A percentile compares a stretch with the other conserved stretches of the same genome.
phyloP scores from a whole-genome alignment of 2,888 invertebrate genomes.

The Caradrina kadenii region DNA sequence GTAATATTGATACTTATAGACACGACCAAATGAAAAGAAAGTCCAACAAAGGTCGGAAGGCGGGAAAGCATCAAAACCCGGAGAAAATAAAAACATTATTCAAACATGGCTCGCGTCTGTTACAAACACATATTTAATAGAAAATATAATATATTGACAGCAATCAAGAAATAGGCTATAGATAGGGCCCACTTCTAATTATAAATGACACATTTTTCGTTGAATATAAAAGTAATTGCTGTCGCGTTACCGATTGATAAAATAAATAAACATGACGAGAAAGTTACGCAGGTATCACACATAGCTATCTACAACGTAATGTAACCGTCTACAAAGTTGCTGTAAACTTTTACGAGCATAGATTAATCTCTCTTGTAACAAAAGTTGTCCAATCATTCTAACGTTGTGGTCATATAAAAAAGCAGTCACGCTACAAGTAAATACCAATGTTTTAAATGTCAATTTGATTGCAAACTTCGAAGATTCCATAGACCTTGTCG shows the following conservation, averaged over 20 bases:
- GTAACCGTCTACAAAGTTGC: conserved; percentile 14
- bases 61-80: not conserved
- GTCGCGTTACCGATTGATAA: not conserved
- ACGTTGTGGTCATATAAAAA: not conserved
- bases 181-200: not conserved
- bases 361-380: conserved; percentile 19
- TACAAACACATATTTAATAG: not conserved
- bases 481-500: conserved; percentile 54
- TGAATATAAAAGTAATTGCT: not conserved
- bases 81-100: not conserved
- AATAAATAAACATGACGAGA: conserved; percentile 23
- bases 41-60: too few species aligned
- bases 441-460: conserved; percentile 60
- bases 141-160: not conserved
- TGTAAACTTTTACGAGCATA: conserved; percentile 18
- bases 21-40: not conserved
- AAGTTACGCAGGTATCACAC: conserved; percentile 23
- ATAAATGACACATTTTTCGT: not conserved
- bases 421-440: conserved; percentile 30
- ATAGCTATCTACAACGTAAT: not conserved
- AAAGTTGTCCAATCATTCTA: conserved; percentile 27
- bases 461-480: conserved; percentile 53
- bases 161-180: not conserved
- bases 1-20: not conserved
- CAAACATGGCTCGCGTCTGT: not conserved